Conservation (phyloP, 2,797 vertebrate species). For the Falco columbarius region DNA sequence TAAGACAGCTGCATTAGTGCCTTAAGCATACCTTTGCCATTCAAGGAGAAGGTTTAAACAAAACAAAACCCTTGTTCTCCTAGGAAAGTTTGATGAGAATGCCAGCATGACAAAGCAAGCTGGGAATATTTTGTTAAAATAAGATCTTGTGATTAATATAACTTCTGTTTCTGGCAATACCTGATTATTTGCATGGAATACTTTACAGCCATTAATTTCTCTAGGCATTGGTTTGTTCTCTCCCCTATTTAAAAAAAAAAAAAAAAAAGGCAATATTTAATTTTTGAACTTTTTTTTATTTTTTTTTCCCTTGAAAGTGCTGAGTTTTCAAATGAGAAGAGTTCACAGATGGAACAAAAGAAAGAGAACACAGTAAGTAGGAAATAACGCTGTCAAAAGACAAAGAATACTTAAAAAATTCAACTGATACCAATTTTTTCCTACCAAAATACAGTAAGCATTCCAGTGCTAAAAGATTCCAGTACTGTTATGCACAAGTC, state of each 20-base stretch:
- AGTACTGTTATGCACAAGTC: not conserved
- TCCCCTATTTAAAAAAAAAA: not conserved
- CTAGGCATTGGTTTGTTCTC: not conserved
- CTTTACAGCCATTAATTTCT: not conserved
- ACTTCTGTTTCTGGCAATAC: not conserved
- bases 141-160: slow-evolving; percentile 29
- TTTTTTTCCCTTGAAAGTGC: not conserved
- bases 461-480: not conserved
- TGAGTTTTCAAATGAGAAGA: not conserved
- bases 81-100: not conserved
- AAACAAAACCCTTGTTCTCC: slow-evolving; percentile 46
- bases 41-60: slow-evolving; percentile 55
- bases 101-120: slow-evolving; percentile 51
- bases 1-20: slow-evolving; percentile 52
- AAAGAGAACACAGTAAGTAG: not conserved
- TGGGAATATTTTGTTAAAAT: slow-evolving; percentile 53
- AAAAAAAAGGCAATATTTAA: not conserved
- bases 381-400: not conserved
- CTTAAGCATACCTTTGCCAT: slow-evolving; percentile 60
- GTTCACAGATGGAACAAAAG: not conserved
- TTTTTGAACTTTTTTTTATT: not conserved
- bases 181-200: slow-evolving; percentile 43
- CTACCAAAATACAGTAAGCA: not conserved
- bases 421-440: not conserved
- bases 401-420: not conserved